Conservation (phyloP, 1,140 invertebrate species). For the Halyomorpha halys region DNA sequence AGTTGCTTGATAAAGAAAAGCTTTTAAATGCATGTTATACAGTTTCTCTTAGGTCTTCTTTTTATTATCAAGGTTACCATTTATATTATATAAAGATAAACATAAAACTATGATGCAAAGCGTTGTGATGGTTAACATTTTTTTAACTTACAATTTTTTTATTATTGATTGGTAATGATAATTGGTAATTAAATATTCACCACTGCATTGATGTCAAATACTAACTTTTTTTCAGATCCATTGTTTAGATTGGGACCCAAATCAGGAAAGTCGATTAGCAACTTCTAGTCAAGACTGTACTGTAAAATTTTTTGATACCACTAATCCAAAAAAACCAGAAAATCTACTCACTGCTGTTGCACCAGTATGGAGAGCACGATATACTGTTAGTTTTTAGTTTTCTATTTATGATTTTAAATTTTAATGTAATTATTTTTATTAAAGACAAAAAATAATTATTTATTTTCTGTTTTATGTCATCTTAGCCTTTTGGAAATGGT, state of each 20-base stretch:
- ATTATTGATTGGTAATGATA: background rate
- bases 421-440: background rate
- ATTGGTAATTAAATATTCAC: no score
- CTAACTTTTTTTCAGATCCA: slow-evolving; percentile 52
- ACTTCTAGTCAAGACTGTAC: slow-evolving; percentile 89
- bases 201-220: background rate
- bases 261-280: slow-evolving; percentile 73
- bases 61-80: no score
- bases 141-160: background rate
- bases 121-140: no score
- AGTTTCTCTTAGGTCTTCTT: no score
- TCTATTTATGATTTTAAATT: background rate
- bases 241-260: slow-evolving; percentile 86
- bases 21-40: no score
- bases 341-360: slow-evolving; percentile 71
- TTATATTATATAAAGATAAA: no score
- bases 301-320: slow-evolving; percentile 89
- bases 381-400: slow-evolving; percentile 49
- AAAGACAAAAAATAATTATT: background rate
- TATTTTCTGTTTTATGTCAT: background rate
- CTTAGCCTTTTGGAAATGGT: slow-evolving; percentile 81
- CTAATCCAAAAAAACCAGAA: slow-evolving; percentile 67
- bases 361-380: slow-evolving; percentile 88
- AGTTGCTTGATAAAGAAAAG: no score
- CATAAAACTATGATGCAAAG: no score